These are phyloP conservation scores for Anser brachyrhynchus DNA, from an alignment of 2,113 vertebrate genomes.

Conservation along the genomic window DNA sequence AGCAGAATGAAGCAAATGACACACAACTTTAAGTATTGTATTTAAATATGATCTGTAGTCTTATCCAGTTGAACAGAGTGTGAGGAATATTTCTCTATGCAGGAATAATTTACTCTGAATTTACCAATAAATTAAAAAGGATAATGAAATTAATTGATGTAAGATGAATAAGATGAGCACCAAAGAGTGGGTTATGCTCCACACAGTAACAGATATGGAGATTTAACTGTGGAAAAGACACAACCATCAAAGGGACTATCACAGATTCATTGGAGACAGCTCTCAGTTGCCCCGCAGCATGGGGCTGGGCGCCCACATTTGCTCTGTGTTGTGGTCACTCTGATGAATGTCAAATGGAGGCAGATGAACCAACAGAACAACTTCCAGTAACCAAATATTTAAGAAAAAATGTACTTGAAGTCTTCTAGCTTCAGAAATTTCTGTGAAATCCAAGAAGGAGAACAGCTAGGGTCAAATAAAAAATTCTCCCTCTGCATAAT, in stretches of 20 bases:
- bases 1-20: background rate
- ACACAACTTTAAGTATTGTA: background rate
- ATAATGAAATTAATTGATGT: background rate
- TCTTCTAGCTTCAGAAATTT: background rate
- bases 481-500: background rate
- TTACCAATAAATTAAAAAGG: background rate
- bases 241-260: background rate
- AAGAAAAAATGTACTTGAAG: background rate
- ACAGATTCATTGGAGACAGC: background rate
- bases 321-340: background rate
- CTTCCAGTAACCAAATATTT: background rate
- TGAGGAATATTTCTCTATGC: background rate
- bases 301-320: fast-evolving
- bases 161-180: background rate
- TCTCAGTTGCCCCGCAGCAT: background rate
- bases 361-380: background rate
- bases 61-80: background rate
- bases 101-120: background rate
- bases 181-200: background rate
- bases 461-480: background rate
- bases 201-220: background rate
- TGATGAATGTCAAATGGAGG: background rate
- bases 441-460: background rate
- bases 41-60: background rate
- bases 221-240: background rate